Evolutionary conservation across 2,113 vertebrate genomes (phyloP), one percentile per base, ranked within the genome.

Genomic region (Anguilla japonica): DNA sequence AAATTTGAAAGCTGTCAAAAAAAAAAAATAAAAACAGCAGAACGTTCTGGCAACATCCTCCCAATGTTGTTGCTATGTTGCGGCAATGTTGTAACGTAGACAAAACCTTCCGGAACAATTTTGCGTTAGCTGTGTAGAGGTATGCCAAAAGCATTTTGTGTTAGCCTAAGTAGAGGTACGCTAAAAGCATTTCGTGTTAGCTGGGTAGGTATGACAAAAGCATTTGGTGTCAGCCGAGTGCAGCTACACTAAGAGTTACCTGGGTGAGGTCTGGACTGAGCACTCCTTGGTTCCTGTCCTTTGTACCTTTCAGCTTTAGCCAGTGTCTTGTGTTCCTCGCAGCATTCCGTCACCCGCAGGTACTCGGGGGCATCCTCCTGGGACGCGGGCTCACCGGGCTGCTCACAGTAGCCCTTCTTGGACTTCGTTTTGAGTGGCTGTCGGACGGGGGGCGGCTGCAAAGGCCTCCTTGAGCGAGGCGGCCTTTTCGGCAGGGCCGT

Each of bases 401-500:
- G 71, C 22, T 92, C 93, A 89, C 83, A 89, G 14, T 86, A 90
- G 56, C 88, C 56, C 85, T 89, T 90, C 43, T 91, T 93, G n/a
- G 90, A 78, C 88, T 90, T 92, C 0, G 88, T 84, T 83, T 91
- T 95, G 0, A 87, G 1, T 2, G 53, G 22, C 0, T 90, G 93
- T 85, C 91, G 92, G 11, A 0, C 41, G 0, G 87, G 86, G 29
- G 79, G 79, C 3, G 89, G 11, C 9, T 90, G 91, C 1, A 26
- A 6, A 1, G 81, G 20, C 88, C 91, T 95, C 83, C 91, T 93
- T 22, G 88, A 20, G 14, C 85, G 60, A 0, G 89, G 56, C 6
- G 89, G 91, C 88, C 93, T 95, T 83, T 92, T 92, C 18, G 88
- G 83, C 0, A 89, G 82, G n/a, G 88, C 91, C 81, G 75, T 85